Conservation (phyloP, 2,888 invertebrate species). For the Diabrotica balteata region DNA sequence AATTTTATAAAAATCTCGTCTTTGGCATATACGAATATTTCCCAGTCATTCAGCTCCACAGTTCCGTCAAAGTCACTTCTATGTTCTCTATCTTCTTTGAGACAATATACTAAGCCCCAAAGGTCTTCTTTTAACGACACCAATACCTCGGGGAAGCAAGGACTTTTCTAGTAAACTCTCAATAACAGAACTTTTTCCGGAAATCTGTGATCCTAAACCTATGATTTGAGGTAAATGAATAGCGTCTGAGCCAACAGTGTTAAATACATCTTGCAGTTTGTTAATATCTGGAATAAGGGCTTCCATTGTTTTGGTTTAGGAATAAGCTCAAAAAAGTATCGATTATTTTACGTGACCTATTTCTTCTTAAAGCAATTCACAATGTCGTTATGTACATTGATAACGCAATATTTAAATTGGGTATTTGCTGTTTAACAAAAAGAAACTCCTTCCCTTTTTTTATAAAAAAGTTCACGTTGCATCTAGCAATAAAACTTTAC, state of each 20-base stretch:
- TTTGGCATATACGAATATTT: too few species aligned
- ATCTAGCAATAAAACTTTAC: too few species aligned
- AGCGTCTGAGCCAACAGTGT: constrained; percentile 96
- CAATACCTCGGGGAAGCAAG: constrained; percentile 95
- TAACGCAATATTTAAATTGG: not conserved
- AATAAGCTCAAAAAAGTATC: constrained; percentile 41
- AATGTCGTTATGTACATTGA: constrained; percentile 5
- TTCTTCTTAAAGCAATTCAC: not conserved
- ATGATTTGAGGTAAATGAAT: constrained; percentile 99
- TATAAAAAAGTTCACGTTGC: too few species aligned
- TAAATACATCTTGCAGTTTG: constrained; percentile 99
- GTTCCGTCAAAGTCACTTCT: too few species aligned
- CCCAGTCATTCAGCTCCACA: too few species aligned
- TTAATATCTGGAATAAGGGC: constrained; percentile 99
- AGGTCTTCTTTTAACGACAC: constrained; percentile 96
- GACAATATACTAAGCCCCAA: constrained; percentile 91
- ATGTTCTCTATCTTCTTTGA: constrained; percentile 87
- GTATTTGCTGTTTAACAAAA: constrained; percentile 1
- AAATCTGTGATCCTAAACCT: constrained; percentile 98
- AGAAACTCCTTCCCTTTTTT: constrained; percentile 1
- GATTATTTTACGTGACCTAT: constrained; percentile 28
- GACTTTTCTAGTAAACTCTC: constrained; percentile 97
- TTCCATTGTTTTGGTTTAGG: constrained; percentile 75
- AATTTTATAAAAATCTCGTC: too few species aligned
- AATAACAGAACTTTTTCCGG: constrained; percentile 98